A percentile compares a stretch with the other conserved stretches of the same genome.
phyloP scores from a whole-genome alignment of 2,113 vertebrate genomes.

The Sylvilagus bachmani region DNA sequence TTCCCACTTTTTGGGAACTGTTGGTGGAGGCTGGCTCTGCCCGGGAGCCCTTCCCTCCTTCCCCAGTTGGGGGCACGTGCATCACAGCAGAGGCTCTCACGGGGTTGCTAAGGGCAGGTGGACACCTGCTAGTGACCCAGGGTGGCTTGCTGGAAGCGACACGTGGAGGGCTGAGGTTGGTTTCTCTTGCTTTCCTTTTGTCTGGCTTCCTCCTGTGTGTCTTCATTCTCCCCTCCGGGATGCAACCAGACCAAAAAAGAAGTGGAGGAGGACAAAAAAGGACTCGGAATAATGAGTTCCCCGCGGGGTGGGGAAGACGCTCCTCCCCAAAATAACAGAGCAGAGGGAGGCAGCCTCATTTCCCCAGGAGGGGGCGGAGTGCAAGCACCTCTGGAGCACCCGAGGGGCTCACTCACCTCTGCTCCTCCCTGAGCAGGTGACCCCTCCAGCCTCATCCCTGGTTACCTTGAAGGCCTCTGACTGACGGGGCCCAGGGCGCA shows the following conservation, averaged over 20 bases:
- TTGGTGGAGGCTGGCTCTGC: rapidly evolving
- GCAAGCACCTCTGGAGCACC: background rate
- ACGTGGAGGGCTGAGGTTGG: conserved; percentile 1
- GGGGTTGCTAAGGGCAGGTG: background rate
- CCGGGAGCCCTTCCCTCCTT: background rate
- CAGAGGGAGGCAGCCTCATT: background rate
- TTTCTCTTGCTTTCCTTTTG: background rate
- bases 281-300: conserved; percentile 62
- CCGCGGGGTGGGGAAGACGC: background rate
- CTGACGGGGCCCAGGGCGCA: too few relatives aligned
- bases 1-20: background rate
- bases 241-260: conserved; percentile 63
- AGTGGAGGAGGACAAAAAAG: background rate
- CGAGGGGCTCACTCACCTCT: background rate
- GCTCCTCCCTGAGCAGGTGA: too few relatives aligned
- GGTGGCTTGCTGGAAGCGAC: background rate
- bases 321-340: conserved; percentile 64
- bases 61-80: background rate
- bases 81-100: background rate
- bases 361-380: conserved; percentile 7
- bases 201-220: conserved; percentile 10
- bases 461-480: background rate
- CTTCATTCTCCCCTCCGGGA: conserved; percentile 64
- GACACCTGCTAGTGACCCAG: background rate
- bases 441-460: background rate